Conservation (phyloP, 2,113 vertebrate genomes). For the Myotis davidii region DNA sequence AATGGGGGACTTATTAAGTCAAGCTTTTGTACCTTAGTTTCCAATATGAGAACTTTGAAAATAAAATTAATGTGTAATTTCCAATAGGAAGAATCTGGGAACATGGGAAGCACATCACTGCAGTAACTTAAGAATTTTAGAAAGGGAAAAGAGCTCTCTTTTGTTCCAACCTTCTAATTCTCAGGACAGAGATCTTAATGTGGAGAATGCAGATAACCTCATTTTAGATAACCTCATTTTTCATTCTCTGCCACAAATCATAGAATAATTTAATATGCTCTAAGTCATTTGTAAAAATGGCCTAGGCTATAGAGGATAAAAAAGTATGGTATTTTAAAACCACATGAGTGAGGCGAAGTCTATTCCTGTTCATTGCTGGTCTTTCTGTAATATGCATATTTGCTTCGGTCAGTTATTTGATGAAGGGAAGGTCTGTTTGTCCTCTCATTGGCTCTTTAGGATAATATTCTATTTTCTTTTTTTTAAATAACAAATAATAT, state of each 20-base stretch:
- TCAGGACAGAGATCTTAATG: not conserved
- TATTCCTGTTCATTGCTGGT: not conserved
- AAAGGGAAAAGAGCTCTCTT: not conserved
- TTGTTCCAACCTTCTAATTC: not conserved
- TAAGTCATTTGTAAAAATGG: not conserved
- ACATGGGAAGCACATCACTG: not conserved
- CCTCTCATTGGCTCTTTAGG: not conserved
- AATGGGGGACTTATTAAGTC: not conserved
- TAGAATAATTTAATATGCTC: not conserved
- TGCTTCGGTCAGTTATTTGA: not conserved
- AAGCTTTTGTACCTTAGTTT: not conserved
- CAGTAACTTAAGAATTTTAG: not conserved
- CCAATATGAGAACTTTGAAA: not conserved
- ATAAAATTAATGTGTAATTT: not conserved
- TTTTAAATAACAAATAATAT: not conserved
- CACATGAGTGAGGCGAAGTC: not conserved
- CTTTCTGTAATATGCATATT: not conserved
- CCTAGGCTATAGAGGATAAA: not conserved
- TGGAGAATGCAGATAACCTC: not conserved
- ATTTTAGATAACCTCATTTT: not conserved
- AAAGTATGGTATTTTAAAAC: slow-evolving; percentile 47
- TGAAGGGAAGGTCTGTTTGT: not conserved
- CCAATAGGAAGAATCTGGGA: not conserved
- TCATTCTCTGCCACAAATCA: not conserved
- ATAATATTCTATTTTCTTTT: not conserved